Evolutionary conservation across 2,113 vertebrate species (phyloP), one percentile per base, ranked within the genome.

Genomic region (Lathamus discolor): DNA sequence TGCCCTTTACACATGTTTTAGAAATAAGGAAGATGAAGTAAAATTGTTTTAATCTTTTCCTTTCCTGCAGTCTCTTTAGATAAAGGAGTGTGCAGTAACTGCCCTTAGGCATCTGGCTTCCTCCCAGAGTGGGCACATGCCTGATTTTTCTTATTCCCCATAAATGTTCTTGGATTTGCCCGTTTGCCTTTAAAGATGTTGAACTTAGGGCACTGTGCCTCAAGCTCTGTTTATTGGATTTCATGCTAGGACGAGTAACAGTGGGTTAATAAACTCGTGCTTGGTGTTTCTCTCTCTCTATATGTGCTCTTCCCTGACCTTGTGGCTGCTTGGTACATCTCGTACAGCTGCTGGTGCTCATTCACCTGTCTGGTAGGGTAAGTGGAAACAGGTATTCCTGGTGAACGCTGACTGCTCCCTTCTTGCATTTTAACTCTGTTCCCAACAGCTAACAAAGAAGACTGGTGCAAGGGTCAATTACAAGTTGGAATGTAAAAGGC

Each of bases 31-130:
- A 94, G 88, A 59, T 39, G 13, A 67, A 64, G 17, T 72, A 83
- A 92, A 97, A 84, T 52, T 48, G 7, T 73, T 96, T 63, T 67
- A 7, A 76, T 72, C 23, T 95, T 92, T 91, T 86, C 59, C 55
- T 83, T 90, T 63, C 78, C 59, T 86, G 80, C 1, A 0, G 17
- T 86, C 49, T 81, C 8, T 85, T 94, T 79, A 93, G 37, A 55
- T 92, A 67, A 94, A 82, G 77, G 80, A 77, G 19, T 41, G 11
- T 83, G 17, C 43, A 85, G 39, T 79, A 86, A 81, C 91, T 77
- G 59, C 29, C 61, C 41, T 69, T 70, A 85, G 74, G 59, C 57
- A 46, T 62, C 69, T 86, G 90, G 74, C 39, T 93, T 28, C 67
- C 8, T 64, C 35, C 75, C 68, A 48, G 85, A 72, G 63, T 29